Conservation (phyloP, 2,888 invertebrate species). For the Tenthredo amoena region DNA sequence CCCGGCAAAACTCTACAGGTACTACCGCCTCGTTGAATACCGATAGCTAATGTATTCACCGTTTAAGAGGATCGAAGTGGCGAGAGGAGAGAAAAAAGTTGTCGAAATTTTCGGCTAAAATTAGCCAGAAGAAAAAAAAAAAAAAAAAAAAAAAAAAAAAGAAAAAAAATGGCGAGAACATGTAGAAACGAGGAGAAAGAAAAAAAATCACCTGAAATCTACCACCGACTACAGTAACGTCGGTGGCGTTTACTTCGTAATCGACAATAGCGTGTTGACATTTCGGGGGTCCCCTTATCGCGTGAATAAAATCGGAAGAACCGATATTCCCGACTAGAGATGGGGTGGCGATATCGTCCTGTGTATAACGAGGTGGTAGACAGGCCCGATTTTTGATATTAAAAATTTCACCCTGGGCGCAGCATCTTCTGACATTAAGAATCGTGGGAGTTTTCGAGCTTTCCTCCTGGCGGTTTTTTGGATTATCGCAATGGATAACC, state of each 20-base stretch:
- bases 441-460: neutral
- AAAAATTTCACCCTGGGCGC: neutral
- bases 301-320: constrained; percentile 20
- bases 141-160: neutral
- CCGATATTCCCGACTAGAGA: constrained; percentile 21
- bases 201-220: constrained; percentile 39
- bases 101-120: neutral
- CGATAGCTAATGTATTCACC: neutral
- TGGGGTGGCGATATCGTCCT: constrained; percentile 20
- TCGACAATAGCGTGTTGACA: constrained; percentile 64
- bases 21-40: neutral
- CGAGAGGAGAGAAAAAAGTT: neutral
- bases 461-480: neutral
- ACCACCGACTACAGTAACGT: constrained; percentile 22
- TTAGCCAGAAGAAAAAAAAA: neutral
- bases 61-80: neutral
- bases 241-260: constrained; percentile 58
- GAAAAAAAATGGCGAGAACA: neutral
- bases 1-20: neutral
- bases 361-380: neutral
- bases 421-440: neutral
- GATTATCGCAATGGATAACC: neutral
- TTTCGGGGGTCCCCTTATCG: constrained; percentile 56
- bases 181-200: neutral
- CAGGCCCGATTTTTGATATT: neutral